Base-by-base conservation (phyloP, 2,888 invertebrate genomes). In the Ferrisia virgata region DNA sequence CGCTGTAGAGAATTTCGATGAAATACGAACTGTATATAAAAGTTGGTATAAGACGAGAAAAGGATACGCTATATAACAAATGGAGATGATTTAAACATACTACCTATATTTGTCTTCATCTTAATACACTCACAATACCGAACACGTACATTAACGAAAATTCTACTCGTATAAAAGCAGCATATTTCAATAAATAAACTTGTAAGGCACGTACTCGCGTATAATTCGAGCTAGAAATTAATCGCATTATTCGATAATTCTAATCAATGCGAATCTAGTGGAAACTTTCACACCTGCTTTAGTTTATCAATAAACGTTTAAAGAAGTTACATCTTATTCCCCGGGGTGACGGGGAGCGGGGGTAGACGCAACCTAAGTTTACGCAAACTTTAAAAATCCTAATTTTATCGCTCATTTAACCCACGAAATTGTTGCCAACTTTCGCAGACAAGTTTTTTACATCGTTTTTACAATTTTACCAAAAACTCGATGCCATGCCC, bases 211-310 rank as follows among this genome's bases (percentile, higher is more conserved):
- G 40, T 40, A 40, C 11, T 11, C 40, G 11, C 13, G 5, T 40
- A 4, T 64, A 64, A 64, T 28, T 64, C 58, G 28, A 64, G 58
- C 58, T 25, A 64, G 58, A 64, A 64, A 64, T 64, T 28, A 64
- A 64, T 64, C 58, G 25, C 11, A 64, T 64, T 64, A 64, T 64
- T 64, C 28, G 28, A 28, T 64, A 64, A 64, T 64, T 64, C 58
- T 64, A 64, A 64, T 64, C 58, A 28, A 64, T 64, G 13, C 58
- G 28, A 64, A 64, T 64, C 28, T 15, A 72, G 22, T 33, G 72
- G 33, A 72, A 72, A 72, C 72, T 72, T 72, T 72, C 72, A 72
- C 72, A 72, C 72, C 72, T 72, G 72, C 72, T 72, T 72, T 72
- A 72, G 72, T 72, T 72, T 72, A 72, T 72, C 72, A 72, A 72